Percentiles rank a stretch among this genome's conserved stretches.
phyloP scores from a whole-genome alignment of 2,888 invertebrate species.

The Apamea anceps region DNA sequence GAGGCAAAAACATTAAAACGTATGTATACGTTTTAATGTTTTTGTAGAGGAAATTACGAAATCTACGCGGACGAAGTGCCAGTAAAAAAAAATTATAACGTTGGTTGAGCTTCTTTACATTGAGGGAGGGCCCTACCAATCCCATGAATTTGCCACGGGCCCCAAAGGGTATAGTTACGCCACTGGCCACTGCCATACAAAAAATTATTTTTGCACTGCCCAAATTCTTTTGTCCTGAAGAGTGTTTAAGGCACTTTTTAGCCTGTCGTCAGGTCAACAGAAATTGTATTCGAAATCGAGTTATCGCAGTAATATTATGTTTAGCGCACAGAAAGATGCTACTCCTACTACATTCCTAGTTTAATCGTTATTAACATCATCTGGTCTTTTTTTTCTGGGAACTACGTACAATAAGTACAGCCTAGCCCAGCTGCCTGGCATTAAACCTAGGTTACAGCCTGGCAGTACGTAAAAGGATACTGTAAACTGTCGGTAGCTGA shows the following conservation, averaged over 20 bases:
- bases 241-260: not conserved
- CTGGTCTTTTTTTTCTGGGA: not conserved
- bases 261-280: too few species aligned
- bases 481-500: constrained; percentile 25
- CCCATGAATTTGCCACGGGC: too few species aligned
- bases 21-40: too few species aligned
- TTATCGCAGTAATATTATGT: too few species aligned
- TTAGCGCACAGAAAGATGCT: not conserved
- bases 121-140: too few species aligned
- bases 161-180: too few species aligned
- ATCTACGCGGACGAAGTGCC: too few species aligned
- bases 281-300: not conserved
- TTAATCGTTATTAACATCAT: not conserved
- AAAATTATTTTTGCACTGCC: not conserved
- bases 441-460: constrained; percentile 26
- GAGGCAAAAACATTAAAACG: not conserved
- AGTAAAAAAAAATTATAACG: too few species aligned
- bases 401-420: constrained; percentile 2
- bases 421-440: constrained; percentile 11
- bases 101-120: too few species aligned
- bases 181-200: too few species aligned
- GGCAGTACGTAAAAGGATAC: constrained; percentile 38
- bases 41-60: too few species aligned
- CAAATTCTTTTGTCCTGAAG: not conserved
- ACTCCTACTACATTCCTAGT: not conserved